Evolutionary conservation across 2,888 invertebrate species (phyloP).

Genomic region (Drosophila phalerata): DNA sequence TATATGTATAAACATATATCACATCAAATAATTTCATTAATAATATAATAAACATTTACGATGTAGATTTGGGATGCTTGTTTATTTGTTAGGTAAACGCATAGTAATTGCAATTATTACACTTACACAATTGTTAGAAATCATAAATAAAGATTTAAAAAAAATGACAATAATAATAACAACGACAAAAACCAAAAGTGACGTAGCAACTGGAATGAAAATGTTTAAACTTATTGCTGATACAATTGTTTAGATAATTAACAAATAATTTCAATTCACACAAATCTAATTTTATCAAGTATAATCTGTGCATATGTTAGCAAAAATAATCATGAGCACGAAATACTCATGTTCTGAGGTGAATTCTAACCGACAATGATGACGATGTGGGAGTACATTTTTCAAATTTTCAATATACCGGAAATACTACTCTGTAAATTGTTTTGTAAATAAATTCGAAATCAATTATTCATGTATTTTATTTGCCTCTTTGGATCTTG

Average conservation of each 20-base stretch:
- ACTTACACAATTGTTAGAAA: constrained; percentile 22
- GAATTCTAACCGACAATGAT: constrained; percentile 2
- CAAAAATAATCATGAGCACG: constrained; percentile 3
- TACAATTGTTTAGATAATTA: constrained; percentile 52
- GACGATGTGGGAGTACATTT: constrained; percentile 4
- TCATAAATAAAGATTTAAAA: neutral
- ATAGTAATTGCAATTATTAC: constrained; percentile 18
- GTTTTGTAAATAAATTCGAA: neutral
- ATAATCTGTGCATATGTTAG: constrained; percentile 18
- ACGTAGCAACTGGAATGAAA: constrained; percentile 18
- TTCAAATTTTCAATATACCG: neutral
- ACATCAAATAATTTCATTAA: constrained; percentile 17
- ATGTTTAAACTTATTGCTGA: constrained; percentile 26
- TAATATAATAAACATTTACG: constrained; percentile 30
- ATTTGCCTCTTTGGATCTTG: neutral
- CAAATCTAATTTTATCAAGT: constrained; percentile 14
- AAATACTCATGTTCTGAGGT: constrained; percentile 13
- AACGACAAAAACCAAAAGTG: constrained; percentile 6
- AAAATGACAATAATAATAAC: neutral
- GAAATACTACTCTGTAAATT: constrained; percentile 11
- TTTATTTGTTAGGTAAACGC: constrained; percentile 15
- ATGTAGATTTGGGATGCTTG: constrained; percentile 11
- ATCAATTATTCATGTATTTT: neutral
- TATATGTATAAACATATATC: neutral
- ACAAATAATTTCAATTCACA: constrained; percentile 33